Evolutionary conservation across 2,113 vertebrate species (phyloP).

Genomic region (Otocyon megalotis): DNA sequence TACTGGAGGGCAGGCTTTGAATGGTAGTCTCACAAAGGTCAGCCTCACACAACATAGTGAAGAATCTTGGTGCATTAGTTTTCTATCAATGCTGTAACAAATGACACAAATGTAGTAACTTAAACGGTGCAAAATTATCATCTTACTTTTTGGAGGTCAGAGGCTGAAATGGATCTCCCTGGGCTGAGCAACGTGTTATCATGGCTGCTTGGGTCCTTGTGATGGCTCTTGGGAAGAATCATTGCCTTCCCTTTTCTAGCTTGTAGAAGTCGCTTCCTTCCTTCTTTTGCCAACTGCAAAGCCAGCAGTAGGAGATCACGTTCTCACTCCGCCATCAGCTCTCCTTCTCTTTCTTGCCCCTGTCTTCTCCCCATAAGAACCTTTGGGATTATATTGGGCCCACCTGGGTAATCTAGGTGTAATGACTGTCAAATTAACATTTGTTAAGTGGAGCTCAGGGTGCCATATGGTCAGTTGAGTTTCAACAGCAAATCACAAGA

Average conservation of each 20-base stretch:
- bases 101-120: not conserved
- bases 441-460: not conserved
- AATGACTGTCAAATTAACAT: not conserved
- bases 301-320: rapidly evolving
- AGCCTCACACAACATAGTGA: not conserved
- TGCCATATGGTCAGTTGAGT: too few relatives aligned
- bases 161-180: not conserved
- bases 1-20: not conserved
- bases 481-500: not conserved
- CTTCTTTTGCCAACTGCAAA: not conserved
- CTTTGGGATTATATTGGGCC: not conserved
- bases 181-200: not conserved
- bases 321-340: rapidly evolving
- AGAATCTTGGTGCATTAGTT: not conserved
- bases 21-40: not conserved
- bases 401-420: not conserved
- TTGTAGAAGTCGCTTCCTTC: not conserved
- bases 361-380: not conserved
- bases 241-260: not conserved
- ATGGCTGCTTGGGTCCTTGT: not conserved
- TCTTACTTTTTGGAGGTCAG: not conserved
- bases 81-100: not conserved
- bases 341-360: not conserved
- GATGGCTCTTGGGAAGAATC: not conserved
- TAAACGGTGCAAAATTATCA: not conserved